Conservation (phyloP, 2,113 vertebrate species). For the Eurystomus gularis region DNA sequence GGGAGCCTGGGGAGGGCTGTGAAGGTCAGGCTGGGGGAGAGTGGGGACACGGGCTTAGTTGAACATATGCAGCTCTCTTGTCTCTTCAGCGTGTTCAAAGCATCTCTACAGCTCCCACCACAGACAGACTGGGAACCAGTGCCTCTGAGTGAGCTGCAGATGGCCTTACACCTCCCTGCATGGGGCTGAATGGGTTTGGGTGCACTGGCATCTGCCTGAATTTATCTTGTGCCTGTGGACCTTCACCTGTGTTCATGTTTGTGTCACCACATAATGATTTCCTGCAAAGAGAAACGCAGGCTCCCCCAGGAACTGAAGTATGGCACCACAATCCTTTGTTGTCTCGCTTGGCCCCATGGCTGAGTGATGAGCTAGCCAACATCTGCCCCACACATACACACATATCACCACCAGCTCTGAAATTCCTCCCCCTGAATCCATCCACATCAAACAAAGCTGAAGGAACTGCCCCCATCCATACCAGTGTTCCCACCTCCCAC, state of each 20-base stretch:
- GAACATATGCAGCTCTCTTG: neutral
- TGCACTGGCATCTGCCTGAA: neutral
- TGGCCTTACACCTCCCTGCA: neutral
- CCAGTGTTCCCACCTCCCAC: neutral
- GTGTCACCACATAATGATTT: neutral
- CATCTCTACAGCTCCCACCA: neutral
- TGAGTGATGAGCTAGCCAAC: neutral
- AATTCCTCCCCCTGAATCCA: neutral
- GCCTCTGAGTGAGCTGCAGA: accelerated
- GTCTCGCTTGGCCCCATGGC: accelerated
- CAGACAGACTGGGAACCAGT: neutral
- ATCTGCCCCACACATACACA: neutral
- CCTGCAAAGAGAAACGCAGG: neutral
- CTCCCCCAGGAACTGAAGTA: neutral
- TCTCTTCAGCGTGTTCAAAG: accelerated
- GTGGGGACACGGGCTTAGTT: accelerated
- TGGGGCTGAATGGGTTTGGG: accelerated
- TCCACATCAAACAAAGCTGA: neutral
- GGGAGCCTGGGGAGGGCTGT: neutral
- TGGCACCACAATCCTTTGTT: accelerated
- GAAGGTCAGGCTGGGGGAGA: neutral
- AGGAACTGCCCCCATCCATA: neutral
- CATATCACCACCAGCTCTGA: neutral
- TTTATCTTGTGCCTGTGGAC: neutral
- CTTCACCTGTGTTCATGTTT: neutral